Evolutionary conservation across 1,140 invertebrate species (phyloP).

Genomic region (Eufriesea mexicana): DNA sequence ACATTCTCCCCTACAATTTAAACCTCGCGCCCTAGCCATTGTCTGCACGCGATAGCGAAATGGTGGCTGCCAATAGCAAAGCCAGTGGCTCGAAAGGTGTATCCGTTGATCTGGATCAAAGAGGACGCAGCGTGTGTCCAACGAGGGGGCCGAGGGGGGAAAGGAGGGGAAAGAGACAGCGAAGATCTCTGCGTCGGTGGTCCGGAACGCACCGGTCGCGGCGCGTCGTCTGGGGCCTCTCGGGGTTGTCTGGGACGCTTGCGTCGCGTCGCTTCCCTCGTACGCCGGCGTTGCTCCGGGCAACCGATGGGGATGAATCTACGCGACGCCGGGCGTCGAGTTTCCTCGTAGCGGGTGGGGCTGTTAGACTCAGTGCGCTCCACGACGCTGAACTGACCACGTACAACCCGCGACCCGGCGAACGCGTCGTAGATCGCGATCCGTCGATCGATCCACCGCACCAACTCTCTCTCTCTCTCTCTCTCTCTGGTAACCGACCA

Average conservation of each 20-base stretch:
- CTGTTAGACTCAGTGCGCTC: constrained; percentile 76
- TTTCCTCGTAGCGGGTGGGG: constrained; percentile 76
- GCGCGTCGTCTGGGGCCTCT: constrained; percentile 62
- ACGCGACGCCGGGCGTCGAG: constrained; percentile 77
- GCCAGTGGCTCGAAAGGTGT: too few species aligned
- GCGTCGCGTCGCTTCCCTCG: constrained; percentile 67
- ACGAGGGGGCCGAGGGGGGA: not conserved
- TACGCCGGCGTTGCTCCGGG: constrained; percentile 75
- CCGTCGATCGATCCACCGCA: not conserved
- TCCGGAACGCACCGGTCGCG: constrained; percentile 46
- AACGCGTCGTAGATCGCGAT: not conserved
- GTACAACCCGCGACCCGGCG: constrained; percentile 60
- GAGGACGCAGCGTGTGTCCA: not conserved
- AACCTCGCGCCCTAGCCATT: too few species aligned
- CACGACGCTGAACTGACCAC: constrained; percentile 74
- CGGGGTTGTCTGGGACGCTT: constrained; percentile 69
- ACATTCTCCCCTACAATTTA: not conserved
- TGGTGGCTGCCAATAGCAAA: too few species aligned
- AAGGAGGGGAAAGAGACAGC: not conserved
- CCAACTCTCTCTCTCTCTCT: not conserved
- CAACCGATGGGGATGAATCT: constrained; percentile 79
- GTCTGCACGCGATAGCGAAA: too few species aligned
- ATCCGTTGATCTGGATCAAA: too few species aligned
- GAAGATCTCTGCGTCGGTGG: not conserved
- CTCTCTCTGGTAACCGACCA: not conserved